A percentile compares a stretch with the other conserved stretches of the same genome.
Conservation (phyloP, 2,113 vertebrate species). For the Bubo blakistoni region DNA sequence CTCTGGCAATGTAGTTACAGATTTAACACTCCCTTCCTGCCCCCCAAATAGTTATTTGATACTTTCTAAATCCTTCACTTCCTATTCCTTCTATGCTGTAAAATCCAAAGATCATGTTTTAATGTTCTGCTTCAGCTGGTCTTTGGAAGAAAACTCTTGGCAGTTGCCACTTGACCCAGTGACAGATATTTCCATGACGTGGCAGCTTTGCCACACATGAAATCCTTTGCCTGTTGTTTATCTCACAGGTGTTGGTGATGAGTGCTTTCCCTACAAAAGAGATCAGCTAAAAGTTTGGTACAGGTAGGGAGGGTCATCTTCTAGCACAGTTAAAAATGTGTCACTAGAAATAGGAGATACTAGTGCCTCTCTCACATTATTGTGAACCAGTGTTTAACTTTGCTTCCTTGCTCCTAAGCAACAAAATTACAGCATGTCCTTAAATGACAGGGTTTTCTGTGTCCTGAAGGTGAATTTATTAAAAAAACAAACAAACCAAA, state of each 20-base stretch:
- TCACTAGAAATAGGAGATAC: neutral
- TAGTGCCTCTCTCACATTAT: neutral
- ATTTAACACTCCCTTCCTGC: neutral
- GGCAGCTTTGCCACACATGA: neutral
- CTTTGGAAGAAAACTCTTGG: neutral
- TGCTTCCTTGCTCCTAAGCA: neutral
- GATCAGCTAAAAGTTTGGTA: neutral
- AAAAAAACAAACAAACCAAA: neutral
- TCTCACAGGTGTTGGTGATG: neutral
- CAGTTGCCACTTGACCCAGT: neutral
- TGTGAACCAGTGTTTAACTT: neutral
- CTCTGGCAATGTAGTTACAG: neutral
- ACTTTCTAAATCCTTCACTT: neutral
- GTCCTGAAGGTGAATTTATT: neutral
- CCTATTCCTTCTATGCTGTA: neutral
- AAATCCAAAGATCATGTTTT: neutral
- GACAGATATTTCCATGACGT: neutral
- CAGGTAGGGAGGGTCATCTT: neutral
- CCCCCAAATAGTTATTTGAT: neutral
- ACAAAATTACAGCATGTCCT: neutral
- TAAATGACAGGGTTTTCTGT: neutral
- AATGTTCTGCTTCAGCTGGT: neutral
- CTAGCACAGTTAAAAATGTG: neutral
- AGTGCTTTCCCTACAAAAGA: neutral
- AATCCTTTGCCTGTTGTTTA: neutral